phyloP scores from a whole-genome alignment of 2,888 invertebrate species.

The Perizoma affinitatum region DNA sequence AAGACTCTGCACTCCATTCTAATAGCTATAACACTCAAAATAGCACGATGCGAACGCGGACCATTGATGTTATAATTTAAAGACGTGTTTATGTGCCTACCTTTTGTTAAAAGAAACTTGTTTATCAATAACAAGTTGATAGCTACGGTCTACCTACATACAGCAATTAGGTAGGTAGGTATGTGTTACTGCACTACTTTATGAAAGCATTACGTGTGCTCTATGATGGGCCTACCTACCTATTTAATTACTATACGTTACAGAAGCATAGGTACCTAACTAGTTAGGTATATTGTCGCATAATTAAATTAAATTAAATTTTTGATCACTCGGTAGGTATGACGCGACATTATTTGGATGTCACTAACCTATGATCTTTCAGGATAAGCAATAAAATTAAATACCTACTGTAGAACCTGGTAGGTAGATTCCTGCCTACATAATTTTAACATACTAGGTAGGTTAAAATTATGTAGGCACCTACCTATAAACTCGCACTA shows the following conservation, averaged over 20 bases:
- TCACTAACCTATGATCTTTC: no score
- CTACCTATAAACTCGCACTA: no score
- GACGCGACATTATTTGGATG: no score
- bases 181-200: constrained; percentile 37
- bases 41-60: constrained; percentile 32
- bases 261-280: neutral
- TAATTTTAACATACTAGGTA: no score
- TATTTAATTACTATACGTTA: neutral
- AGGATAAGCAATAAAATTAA: no score
- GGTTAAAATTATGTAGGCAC: no score
- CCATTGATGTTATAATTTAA: constrained; percentile 68
- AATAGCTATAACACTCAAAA: constrained; percentile 40
- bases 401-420: no score
- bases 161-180: constrained; percentile 46
- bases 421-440: no score
- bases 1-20: constrained; percentile 51
- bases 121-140: constrained; percentile 72
- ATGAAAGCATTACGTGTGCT: constrained; percentile 6
- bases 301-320: no score
- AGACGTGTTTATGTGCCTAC: constrained; percentile 71
- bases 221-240: neutral
- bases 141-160: constrained; percentile 49
- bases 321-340: no score
- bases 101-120: constrained; percentile 75
- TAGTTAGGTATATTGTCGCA: neutral